phyloP scores from a whole-genome alignment of 2,888 invertebrate genomes.

The Rhopalosiphum nymphaeae region DNA sequence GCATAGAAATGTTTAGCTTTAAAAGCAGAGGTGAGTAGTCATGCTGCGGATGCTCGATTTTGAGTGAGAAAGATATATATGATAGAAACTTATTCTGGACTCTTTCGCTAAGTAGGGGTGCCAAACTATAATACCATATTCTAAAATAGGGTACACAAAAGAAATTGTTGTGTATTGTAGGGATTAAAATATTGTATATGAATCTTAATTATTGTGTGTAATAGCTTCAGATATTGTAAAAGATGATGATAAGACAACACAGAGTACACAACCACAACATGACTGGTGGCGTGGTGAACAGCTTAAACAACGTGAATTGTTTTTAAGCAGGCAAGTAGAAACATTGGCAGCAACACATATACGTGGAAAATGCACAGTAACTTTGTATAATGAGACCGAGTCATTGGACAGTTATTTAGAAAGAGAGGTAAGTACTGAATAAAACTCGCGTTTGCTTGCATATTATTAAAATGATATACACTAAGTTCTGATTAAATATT shows the following conservation, averaged over 20 bases:
- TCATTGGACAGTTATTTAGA: conserved; percentile 95
- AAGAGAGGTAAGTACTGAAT: conserved; percentile 85
- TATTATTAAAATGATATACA: neutral
- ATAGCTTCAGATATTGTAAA: conserved; percentile 17
- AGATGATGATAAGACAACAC: conserved; percentile 28
- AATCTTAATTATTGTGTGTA: neutral
- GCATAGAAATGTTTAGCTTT: neutral
- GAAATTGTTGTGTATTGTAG: neutral
- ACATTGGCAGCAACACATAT: conserved; percentile 99
- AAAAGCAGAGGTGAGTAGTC: neutral
- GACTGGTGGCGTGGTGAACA: conserved; percentile 55
- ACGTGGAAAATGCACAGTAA: conserved; percentile 98
- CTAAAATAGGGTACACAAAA: neutral
- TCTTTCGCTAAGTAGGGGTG: neutral
- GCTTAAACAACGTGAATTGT: conserved; percentile 97
- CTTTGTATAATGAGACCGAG: conserved; percentile 98
- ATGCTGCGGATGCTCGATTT: neutral
- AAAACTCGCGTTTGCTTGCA: neutral
- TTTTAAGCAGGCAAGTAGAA: conserved; percentile 97
- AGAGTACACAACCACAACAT: conserved; percentile 25
- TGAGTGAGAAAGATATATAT: neutral
- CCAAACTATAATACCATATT: neutral
- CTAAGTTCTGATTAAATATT: neutral
- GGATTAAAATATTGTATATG: neutral
- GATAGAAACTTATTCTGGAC: neutral